Evolutionary conservation across 2,113 vertebrate species (phyloP).

Genomic region (Gulo gulo): DNA sequence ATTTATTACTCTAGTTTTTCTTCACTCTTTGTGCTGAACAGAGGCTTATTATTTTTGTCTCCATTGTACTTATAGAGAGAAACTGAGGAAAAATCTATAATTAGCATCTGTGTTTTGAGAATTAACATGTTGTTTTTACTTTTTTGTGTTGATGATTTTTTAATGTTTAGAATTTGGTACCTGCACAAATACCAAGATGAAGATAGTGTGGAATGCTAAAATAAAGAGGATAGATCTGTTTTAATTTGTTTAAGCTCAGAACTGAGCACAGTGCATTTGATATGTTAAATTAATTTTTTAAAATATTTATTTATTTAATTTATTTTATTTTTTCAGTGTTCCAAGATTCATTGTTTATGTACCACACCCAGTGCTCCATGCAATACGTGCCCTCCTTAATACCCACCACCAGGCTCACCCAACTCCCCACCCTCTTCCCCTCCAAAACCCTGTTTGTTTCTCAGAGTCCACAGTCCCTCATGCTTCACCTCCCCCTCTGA

Average conservation of each 20-base stretch:
- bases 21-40: neutral
- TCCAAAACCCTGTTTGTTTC: no score
- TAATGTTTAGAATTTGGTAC: neutral
- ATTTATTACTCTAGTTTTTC: neutral
- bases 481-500: no score
- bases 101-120: neutral
- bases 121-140: neutral
- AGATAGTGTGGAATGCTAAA: neutral
- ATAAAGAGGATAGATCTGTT: neutral
- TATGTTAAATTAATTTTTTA: no score
- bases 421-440: fast-evolving
- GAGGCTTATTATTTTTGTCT: neutral
- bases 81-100: neutral
- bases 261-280: neutral
- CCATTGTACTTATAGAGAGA: neutral
- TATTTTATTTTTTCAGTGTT: no score
- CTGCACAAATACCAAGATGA: neutral
- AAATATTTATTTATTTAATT: no score
- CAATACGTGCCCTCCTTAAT: no score
- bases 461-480: no score
- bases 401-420: no score
- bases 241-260: neutral
- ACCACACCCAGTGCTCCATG: no score
- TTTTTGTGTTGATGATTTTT: neutral
- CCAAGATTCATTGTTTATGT: no score